Conservation (phyloP, 2,797 vertebrate species). For the Ispidina picta region DNA sequence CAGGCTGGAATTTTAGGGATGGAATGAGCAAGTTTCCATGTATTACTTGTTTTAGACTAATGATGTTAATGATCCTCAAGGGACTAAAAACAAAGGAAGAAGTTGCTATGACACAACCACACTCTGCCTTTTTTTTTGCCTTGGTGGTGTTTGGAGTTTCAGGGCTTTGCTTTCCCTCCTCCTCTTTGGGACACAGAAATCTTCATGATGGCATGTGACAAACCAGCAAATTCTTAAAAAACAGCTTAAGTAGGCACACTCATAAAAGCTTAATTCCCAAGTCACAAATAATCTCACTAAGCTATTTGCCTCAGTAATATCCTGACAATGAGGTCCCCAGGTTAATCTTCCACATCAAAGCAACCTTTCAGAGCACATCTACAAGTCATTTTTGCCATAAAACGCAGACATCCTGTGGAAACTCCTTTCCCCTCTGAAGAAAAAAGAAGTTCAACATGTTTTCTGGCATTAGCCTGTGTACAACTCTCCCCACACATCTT, state of each 20-base stretch:
- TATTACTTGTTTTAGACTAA: background rate
- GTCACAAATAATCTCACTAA: slow-evolving; percentile 64
- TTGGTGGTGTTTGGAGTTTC: background rate
- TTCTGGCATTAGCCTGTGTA: background rate
- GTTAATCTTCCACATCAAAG: slow-evolving; percentile 61
- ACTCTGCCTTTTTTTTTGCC: background rate
- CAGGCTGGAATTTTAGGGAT: background rate
- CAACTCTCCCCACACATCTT: background rate
- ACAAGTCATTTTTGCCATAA: slow-evolving; percentile 29
- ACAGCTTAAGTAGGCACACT: slow-evolving; percentile 31
- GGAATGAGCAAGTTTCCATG: background rate
- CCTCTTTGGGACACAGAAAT: background rate
- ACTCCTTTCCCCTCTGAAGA: slow-evolving; percentile 27
- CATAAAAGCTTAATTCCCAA: slow-evolving; percentile 65
- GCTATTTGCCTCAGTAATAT: slow-evolving; percentile 51
- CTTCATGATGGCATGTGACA: background rate
- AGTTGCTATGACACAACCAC: background rate
- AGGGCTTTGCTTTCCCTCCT: background rate
- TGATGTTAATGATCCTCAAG: background rate
- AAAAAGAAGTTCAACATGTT: background rate
- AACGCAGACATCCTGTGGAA: slow-evolving; percentile 65
- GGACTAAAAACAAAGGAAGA: background rate
- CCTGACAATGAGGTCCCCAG: slow-evolving; percentile 53
- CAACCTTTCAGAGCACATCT: slow-evolving; percentile 37
- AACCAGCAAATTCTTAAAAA: slow-evolving; percentile 39